Conservation (phyloP, 2,113 vertebrate genomes). For the Sinosuthora webbiana region DNA sequence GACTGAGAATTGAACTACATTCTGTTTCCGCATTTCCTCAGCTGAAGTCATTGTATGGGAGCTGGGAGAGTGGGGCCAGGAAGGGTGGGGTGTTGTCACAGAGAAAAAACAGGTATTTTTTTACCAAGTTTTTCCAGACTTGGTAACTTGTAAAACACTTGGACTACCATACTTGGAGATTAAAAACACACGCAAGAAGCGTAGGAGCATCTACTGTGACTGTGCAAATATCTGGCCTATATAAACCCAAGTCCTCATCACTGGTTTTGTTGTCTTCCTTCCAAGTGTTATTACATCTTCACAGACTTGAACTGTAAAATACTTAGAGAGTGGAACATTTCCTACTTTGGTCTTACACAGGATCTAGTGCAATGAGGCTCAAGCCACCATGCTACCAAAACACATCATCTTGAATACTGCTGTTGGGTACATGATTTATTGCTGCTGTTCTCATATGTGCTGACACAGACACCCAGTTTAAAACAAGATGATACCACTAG, state of each 20-base stretch:
- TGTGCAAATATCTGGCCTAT: neutral
- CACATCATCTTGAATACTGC: neutral
- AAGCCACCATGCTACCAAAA: neutral
- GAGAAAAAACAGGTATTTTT: neutral
- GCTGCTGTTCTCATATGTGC: neutral
- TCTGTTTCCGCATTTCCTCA: neutral
- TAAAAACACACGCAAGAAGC: neutral
- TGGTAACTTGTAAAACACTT: neutral
- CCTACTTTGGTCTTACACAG: conserved; percentile 12
- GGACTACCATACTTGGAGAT: neutral
- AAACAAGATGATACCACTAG: neutral
- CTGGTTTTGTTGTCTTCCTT: neutral
- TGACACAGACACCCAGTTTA: neutral
- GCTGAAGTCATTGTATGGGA: neutral
- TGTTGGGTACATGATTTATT: neutral
- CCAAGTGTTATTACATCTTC: neutral
- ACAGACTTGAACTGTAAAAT: neutral
- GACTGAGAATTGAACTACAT: neutral
- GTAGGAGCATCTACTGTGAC: neutral
- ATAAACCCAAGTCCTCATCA: neutral
- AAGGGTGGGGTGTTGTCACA: neutral
- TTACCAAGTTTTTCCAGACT: neutral
- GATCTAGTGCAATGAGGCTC: neutral
- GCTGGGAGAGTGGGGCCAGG: too few relatives aligned
- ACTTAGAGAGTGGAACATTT: neutral